Conservation (phyloP, 2,888 invertebrate genomes). For the Choristoneura rosaceana region DNA sequence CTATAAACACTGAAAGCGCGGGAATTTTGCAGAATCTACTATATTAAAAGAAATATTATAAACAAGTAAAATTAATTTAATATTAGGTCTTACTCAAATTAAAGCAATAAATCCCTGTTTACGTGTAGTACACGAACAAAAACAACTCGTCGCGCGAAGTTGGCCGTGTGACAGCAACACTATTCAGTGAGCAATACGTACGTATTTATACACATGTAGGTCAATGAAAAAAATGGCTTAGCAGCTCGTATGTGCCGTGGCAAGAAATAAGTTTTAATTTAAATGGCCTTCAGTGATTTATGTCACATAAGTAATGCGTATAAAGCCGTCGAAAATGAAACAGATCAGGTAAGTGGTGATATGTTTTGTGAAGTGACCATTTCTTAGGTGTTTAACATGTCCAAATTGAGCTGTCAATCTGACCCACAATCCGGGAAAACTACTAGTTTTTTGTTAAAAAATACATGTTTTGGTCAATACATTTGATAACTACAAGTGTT, state of each 20-base stretch:
- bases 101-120: constrained; percentile 51
- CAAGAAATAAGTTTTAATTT: constrained; percentile 83
- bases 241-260: constrained; percentile 83
- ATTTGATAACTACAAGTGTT: constrained; percentile 44
- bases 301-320: constrained; percentile 83
- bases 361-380: constrained; percentile 66
- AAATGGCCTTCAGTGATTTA: constrained; percentile 86
- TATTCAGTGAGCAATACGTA: constrained; percentile 66
- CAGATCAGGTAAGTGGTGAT: constrained; percentile 77
- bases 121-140: constrained; percentile 45
- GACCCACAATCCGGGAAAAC: constrained; percentile 78
- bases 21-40: constrained; percentile 59
- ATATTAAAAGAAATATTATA: constrained; percentile 40
- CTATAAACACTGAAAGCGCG: constrained; percentile 54
- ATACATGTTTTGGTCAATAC: constrained; percentile 53
- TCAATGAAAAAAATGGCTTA: constrained; percentile 86
- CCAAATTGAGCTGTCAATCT: constrained; percentile 78
- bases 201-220: constrained; percentile 84
- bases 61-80: constrained; percentile 44
- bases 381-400: constrained; percentile 79
- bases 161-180: constrained; percentile 73
- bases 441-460: constrained; percentile 58
- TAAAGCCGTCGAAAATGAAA: constrained; percentile 83
- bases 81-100: constrained; percentile 44
- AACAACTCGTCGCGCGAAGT: constrained; percentile 41